phyloP scores from a whole-genome alignment of 2,113 vertebrate genomes.

The Ifrita kowaldi region DNA sequence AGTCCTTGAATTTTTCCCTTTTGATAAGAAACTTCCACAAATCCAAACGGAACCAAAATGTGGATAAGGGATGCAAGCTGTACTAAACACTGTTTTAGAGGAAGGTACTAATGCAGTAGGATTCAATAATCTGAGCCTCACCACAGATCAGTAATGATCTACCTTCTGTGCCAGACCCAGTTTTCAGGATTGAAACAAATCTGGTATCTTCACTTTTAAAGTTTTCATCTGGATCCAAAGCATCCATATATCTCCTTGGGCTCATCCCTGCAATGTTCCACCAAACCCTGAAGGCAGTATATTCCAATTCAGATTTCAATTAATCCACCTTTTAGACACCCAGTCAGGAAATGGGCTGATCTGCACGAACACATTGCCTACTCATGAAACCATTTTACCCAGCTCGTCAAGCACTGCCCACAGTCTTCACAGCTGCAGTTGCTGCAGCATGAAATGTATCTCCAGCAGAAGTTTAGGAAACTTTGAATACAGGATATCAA shows the following conservation, averaged over 20 bases:
- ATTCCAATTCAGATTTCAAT: neutral
- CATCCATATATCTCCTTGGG: fast-evolving
- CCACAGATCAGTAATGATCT: neutral
- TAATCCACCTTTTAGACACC: neutral
- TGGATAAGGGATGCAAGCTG: neutral
- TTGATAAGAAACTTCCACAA: neutral
- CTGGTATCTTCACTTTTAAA: neutral
- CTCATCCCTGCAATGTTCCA: neutral
- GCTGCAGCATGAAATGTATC: neutral
- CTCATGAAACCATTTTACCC: neutral
- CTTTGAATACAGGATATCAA: neutral
- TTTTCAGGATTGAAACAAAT: neutral
- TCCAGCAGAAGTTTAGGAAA: neutral
- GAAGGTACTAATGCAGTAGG: neutral
- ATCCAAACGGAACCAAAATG: neutral
- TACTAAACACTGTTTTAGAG: neutral
- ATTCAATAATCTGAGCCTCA: neutral
- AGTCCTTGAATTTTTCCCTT: neutral
- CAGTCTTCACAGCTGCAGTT: neutral
- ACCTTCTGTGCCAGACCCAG: neutral
- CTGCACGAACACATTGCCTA: neutral
- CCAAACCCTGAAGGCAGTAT: neutral
- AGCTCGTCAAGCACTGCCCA: neutral
- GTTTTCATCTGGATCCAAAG: neutral
- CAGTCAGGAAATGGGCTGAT: neutral